phyloP scores from a whole-genome alignment of 2,113 vertebrate species.

The Himantopus leucocephalus region DNA sequence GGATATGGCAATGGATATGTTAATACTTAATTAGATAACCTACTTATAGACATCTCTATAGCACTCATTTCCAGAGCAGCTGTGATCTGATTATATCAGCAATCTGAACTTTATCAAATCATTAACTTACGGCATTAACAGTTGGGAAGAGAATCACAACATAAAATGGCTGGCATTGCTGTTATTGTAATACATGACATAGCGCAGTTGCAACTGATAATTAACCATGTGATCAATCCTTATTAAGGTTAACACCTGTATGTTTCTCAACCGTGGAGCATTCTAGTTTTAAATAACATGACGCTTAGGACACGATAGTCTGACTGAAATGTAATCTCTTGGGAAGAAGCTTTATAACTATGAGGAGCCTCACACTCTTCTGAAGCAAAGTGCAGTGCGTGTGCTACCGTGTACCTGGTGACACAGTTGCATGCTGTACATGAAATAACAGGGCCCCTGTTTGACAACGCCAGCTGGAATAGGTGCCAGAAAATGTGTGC shows the following conservation, averaged over 20 bases:
- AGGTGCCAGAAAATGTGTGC: neutral
- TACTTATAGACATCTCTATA: conserved; percentile 34
- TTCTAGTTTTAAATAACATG: neutral
- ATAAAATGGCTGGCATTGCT: neutral
- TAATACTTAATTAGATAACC: conserved; percentile 56
- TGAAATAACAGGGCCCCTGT: neutral
- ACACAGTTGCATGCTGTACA: neutral
- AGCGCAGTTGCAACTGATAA: neutral
- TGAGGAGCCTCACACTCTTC: neutral
- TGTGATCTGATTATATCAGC: conserved; percentile 42
- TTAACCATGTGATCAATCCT: neutral
- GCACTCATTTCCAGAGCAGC: conserved; percentile 24
- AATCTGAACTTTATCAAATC: conserved; percentile 44
- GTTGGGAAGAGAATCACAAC: conserved; percentile 17
- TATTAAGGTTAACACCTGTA: neutral
- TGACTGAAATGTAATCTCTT: neutral
- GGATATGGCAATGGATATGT: conserved; percentile 16
- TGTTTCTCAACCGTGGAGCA: neutral
- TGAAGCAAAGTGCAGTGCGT: neutral
- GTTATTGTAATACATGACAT: neutral
- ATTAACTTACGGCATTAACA: conserved; percentile 24
- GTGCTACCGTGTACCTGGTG: neutral
- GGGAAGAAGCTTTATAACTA: neutral
- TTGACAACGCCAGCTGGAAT: neutral
- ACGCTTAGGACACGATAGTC: rapidly evolving